Percentiles rank a stretch among this genome's conserved stretches.
Evolutionary conservation across 2,113 vertebrate species (phyloP).

Genomic region (Gasterosteus aculeatus): DNA sequence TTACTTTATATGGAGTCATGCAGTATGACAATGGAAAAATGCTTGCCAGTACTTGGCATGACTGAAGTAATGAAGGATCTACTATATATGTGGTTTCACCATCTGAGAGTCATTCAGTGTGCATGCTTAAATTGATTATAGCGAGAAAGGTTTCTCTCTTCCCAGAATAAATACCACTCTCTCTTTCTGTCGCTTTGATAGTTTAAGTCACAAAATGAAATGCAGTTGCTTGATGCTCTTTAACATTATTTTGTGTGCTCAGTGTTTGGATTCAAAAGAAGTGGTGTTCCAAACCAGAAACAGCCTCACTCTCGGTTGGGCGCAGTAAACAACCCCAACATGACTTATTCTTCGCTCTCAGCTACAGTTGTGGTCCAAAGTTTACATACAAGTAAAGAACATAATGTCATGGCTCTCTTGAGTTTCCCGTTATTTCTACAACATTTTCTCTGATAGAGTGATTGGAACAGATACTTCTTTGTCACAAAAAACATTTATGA

Average conservation of each 20-base stretch:
- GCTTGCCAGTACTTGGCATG: background rate
- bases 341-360: background rate
- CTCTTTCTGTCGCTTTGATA: conserved; percentile 42
- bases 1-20: background rate
- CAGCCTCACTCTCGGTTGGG: conserved; percentile 23
- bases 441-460: no score
- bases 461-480: no score
- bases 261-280: conserved; percentile 47
- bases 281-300: conserved; percentile 38
- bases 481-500: no score
- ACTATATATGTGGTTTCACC: conserved; percentile 20
- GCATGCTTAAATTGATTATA: conserved; percentile 29
- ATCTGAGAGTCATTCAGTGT: conserved; percentile 14
- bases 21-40: background rate
- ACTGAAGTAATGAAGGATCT: background rate
- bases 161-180: conserved; percentile 1
- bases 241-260: conserved; percentile 53
- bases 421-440: no score
- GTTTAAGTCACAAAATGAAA: conserved; percentile 47
- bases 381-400: no score
- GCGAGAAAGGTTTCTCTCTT: conserved; percentile 15
- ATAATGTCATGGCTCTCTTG: no score
- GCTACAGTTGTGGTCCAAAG: no score
- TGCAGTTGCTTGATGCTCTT: conserved; percentile 43
- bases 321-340: conserved; percentile 7